Evolutionary conservation across 2,888 invertebrate species (phyloP).

Genomic region (Escarpia spicata): DNA sequence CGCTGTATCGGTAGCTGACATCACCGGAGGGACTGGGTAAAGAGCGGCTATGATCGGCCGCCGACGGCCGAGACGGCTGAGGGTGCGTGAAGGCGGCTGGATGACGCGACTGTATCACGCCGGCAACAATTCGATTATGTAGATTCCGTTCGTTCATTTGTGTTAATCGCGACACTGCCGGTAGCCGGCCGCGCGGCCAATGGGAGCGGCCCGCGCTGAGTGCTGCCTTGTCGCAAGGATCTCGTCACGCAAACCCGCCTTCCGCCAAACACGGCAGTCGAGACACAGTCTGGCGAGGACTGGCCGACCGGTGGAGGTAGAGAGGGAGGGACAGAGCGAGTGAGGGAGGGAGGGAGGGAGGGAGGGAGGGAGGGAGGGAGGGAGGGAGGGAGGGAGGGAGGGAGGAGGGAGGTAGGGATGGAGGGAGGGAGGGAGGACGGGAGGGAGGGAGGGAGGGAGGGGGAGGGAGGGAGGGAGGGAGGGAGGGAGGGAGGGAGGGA

Average conservation of each 20-base stretch:
- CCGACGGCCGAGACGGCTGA: neutral
- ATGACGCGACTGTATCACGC: neutral
- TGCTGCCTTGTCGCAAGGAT: too few relatives aligned
- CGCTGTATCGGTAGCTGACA: neutral
- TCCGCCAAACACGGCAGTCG: neutral
- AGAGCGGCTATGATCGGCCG: neutral
- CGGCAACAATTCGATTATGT: neutral
- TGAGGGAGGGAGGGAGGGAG: too few relatives aligned
- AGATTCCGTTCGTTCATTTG: neutral
- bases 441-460: too few relatives aligned
- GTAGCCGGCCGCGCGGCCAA: neutral
- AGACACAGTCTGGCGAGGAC: neutral
- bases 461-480: too few relatives aligned
- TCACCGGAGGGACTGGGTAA: neutral
- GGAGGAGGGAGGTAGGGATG: too few relatives aligned
- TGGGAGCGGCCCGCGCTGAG: neutral
- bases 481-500: too few relatives aligned
- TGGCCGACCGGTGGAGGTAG: neutral
- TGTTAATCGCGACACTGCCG: neutral
- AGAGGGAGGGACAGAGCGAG: too few relatives aligned
- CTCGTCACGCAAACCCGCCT: neutral
- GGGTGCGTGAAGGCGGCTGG: neutral
- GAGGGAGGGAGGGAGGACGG: too few relatives aligned
- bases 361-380: too few relatives aligned
- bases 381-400: too few relatives aligned